These are phyloP conservation scores for Holothuria leucospilota DNA, from an alignment of 53 echinoderm and acorn worm genomes.

Conservation along the genomic window DNA sequence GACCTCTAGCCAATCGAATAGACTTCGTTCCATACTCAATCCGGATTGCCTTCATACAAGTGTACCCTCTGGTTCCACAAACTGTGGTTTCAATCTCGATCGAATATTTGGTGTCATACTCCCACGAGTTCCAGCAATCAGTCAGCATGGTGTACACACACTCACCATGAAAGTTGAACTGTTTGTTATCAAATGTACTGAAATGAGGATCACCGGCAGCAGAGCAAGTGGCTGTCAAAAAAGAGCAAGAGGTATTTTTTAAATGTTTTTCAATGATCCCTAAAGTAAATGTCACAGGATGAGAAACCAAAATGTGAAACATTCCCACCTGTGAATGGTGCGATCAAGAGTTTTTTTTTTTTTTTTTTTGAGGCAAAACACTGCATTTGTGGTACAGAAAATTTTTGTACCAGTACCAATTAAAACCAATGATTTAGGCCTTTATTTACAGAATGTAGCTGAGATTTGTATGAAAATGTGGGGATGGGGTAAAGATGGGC, in stretches of 20 bases:
- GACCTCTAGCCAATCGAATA: conserved; percentile 62
- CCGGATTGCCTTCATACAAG: conserved; percentile 76
- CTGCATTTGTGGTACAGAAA: no score
- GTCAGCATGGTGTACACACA: conserved; percentile 69
- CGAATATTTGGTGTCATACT: conserved; percentile 37
- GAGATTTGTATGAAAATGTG: no score
- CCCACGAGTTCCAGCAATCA: conserved; percentile 52
- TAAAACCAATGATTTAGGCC: no score
- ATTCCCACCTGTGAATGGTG: no score
- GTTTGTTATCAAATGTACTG: conserved; percentile 72
- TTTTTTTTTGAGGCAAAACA: no score
- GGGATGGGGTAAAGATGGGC: no score
- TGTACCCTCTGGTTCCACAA: conserved; percentile 64
- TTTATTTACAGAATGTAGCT: no score
- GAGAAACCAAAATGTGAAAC: no score
- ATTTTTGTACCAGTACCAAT: no score
- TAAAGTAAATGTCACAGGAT: no score
- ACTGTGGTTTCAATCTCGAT: conserved; percentile 57
- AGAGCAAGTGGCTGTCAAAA: conserved; percentile 63
- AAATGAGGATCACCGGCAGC: conserved; percentile 77
- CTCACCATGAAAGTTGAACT: conserved; percentile 70
- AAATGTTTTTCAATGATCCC: no score
- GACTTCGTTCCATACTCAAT: conserved; percentile 57
- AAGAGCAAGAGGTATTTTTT: not conserved
- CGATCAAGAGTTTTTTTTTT: no score